Evolutionary conservation across 2,888 invertebrate genomes (phyloP), one percentile per base, ranked within the genome.

Genomic region (Caenorhabditis sulstoni): DNA sequence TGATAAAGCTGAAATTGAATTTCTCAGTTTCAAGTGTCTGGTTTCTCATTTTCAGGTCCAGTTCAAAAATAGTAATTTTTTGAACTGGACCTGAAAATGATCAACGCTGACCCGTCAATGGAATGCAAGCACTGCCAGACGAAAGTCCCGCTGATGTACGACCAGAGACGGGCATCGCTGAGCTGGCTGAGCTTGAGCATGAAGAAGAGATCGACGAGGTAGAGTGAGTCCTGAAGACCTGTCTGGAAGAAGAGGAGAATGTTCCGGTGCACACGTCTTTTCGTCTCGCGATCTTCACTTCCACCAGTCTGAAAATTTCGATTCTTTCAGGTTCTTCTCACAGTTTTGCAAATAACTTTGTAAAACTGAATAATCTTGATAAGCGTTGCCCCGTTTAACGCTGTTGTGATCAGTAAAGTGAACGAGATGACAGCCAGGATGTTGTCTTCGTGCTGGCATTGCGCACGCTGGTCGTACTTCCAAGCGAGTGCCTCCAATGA

Each of bases 41-140:
- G n/a, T n/a, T n/a, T n/a, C n/a, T n/a, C n/a, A n/a, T n/a, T n/a
- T n/a, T n/a, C n/a, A n/a, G n/a, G n/a, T n/a, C n/a, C n/a, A n/a
- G n/a, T n/a, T n/a, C n/a, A n/a, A n/a, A n/a, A n/a, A n/a, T n/a
- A n/a, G n/a, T n/a, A n/a, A n/a, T n/a, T n/a, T n/a, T n/a, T n/a
- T n/a, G n/a, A n/a, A n/a, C n/a, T n/a, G n/a, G n/a, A n/a, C 39
- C 37, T 7, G 12, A 57, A 41, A 8, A 16, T 39, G n/a, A 58
- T n/a, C n/a, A n/a, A n/a, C n/a, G n/a, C 68, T 45, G 8, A 68
- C 61, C 75, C 75, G 20, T 75, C 75, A 41, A 75, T 22, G 0
- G 75, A 67, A 53, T 75, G 75, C 1, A 75, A 16, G 12, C 55
- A 61, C 22, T 67, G 22, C 75, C 75, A 75, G 14, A 75, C 67